These are phyloP conservation scores for Brachyhypopomus occidentalis DNA, from an alignment of 2,113 vertebrate genomes.

Conservation along the genomic window DNA sequence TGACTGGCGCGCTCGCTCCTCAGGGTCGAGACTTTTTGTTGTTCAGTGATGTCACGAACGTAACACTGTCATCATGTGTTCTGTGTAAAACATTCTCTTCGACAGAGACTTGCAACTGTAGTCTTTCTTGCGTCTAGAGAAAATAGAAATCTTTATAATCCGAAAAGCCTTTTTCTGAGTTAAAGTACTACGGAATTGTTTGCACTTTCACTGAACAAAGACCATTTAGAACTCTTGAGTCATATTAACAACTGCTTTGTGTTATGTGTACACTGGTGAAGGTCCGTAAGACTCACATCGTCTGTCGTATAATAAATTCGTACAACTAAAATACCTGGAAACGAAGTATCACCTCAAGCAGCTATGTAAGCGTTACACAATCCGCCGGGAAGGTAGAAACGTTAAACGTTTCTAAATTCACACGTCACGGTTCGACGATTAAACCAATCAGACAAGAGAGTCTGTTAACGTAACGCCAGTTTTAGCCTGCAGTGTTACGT, in stretches of 20 bases:
- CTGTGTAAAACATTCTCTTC: conserved; percentile 18
- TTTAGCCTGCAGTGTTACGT: background rate
- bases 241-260: too few relatives aligned
- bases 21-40: conserved; percentile 70
- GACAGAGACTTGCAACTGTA: too few relatives aligned
- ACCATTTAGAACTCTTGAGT: background rate
- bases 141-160: too few relatives aligned
- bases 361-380: background rate
- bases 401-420: background rate
- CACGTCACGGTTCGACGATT: background rate
- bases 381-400: background rate
- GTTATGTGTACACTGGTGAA: background rate
- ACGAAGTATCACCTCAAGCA: background rate
- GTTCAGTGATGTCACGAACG: conserved; percentile 76
- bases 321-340: background rate
- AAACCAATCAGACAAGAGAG: background rate
- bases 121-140: too few relatives aligned
- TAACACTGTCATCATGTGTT: conserved; percentile 69
- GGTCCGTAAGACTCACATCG: background rate
- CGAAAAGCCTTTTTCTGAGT: background rate
- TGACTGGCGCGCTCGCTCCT: conserved; percentile 68
- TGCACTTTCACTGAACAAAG: background rate
- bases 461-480: background rate
- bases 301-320: background rate
- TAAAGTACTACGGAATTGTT: background rate